Conservation (phyloP, 2,113 vertebrate genomes). For the Rhinopomastus cyanomelas region DNA sequence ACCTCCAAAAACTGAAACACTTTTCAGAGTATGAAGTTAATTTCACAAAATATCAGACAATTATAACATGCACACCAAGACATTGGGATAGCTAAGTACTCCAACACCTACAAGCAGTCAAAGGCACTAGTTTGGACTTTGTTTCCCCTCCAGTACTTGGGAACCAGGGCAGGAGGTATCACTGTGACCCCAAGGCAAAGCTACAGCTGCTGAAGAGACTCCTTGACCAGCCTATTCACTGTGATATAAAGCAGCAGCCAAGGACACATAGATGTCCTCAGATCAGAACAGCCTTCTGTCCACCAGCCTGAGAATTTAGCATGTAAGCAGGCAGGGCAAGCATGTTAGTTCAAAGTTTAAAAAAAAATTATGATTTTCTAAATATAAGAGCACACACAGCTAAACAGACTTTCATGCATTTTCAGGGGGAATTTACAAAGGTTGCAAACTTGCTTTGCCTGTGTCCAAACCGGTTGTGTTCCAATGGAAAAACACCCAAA, state of each 20-base stretch:
- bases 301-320: background rate
- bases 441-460: background rate
- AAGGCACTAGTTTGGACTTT: background rate
- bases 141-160: background rate
- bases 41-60: background rate
- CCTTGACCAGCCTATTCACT: background rate
- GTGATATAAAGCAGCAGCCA: background rate
- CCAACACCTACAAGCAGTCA: background rate
- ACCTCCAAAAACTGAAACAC: background rate
- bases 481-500: conserved; percentile 14
- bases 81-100: background rate
- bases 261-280: background rate
- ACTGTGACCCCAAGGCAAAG: background rate
- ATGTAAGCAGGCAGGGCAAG: no score
- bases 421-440: background rate
- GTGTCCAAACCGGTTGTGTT: background rate
- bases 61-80: background rate
- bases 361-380: background rate
- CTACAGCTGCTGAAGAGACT: background rate
- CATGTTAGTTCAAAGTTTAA: background rate
- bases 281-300: background rate
- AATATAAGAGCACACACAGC: background rate
- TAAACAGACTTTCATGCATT: background rate
- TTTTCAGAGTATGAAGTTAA: background rate
- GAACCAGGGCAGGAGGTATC: background rate